phyloP scores from a whole-genome alignment of 2,113 vertebrate species.

The Xiphias gladius region DNA sequence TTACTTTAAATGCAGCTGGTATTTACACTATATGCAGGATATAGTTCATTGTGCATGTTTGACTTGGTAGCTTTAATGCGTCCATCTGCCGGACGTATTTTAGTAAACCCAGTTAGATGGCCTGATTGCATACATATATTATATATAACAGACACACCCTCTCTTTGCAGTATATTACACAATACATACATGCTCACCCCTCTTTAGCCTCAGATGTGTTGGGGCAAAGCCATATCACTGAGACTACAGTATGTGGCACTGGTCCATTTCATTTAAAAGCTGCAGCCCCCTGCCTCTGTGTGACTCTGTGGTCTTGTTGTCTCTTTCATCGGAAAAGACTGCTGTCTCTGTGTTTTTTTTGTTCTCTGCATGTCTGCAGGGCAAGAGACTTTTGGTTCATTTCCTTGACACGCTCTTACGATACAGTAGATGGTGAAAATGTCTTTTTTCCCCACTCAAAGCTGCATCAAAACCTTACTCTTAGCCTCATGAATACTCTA shows the following conservation, averaged over 20 bases:
- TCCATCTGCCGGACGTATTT: slow-evolving; percentile 3
- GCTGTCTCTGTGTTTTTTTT: slow-evolving; percentile 7
- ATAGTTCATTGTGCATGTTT: background rate
- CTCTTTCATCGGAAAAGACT: slow-evolving; percentile 16
- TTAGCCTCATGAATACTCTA: background rate
- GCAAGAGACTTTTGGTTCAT: background rate
- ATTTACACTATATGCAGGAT: slow-evolving; percentile 9
- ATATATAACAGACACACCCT: background rate
- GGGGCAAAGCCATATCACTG: slow-evolving; percentile 19
- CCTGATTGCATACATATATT: slow-evolving; percentile 12
- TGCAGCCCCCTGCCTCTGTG: slow-evolving; percentile 23
- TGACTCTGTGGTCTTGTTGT: slow-evolving; percentile 12
- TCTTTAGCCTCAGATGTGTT: background rate
- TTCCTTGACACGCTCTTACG: background rate
- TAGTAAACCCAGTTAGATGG: slow-evolving; percentile 26
- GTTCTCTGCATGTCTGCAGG: background rate
- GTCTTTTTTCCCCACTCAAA: slow-evolving; percentile 1
- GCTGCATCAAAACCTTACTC: slow-evolving; percentile 4
- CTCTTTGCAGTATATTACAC: slow-evolving; percentile 24
- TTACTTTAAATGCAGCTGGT: background rate
- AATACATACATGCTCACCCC: background rate
- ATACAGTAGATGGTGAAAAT: background rate
- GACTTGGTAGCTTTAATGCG: background rate
- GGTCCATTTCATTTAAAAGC: slow-evolving; percentile 33
- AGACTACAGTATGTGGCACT: slow-evolving; percentile 32